These are phyloP conservation scores for Cyclophora punctaria DNA, from an alignment of 2,888 invertebrate species.

Conservation along the genomic window DNA sequence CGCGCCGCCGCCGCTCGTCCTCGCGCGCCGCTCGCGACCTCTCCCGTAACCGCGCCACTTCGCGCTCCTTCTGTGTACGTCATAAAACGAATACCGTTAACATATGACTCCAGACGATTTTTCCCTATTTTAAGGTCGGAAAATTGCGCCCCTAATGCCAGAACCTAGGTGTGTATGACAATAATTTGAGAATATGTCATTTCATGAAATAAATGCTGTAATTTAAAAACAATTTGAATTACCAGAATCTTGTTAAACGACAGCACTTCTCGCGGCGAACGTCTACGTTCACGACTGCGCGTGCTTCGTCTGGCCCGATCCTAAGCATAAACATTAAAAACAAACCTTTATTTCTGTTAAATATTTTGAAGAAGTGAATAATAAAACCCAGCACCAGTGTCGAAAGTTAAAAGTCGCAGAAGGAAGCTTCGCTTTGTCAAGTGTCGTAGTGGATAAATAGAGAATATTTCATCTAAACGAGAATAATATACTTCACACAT, in stretches of 20 bases:
- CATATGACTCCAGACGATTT: too few species aligned
- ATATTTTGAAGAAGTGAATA: too few species aligned
- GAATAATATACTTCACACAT: neutral
- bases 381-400: too few species aligned
- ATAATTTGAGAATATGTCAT: too few species aligned
- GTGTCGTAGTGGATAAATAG: too few species aligned
- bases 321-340: constrained; percentile 12
- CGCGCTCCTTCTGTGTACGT: constrained; percentile 78
- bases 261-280: constrained; percentile 79
- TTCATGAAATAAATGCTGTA: neutral
- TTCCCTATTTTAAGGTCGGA: too few species aligned
- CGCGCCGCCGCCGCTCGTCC: constrained; percentile 86
- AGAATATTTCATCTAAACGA: neutral
- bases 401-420: neutral
- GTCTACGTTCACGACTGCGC: constrained; percentile 63
- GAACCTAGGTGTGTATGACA: too few species aligned
- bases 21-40: constrained; percentile 85
- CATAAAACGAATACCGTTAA: too few species aligned
- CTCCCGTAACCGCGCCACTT: constrained; percentile 83
- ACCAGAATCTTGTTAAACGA: constrained; percentile 88
- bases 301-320: constrained; percentile 52
- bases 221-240: constrained; percentile 22
- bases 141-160: too few species aligned
- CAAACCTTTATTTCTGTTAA: too few species aligned
- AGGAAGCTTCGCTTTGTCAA: neutral